Percentiles rank a stretch among this genome's conserved stretches.
Evolutionary conservation across 2,888 invertebrate species (phyloP).

Genomic region (Nemurella pictetii): DNA sequence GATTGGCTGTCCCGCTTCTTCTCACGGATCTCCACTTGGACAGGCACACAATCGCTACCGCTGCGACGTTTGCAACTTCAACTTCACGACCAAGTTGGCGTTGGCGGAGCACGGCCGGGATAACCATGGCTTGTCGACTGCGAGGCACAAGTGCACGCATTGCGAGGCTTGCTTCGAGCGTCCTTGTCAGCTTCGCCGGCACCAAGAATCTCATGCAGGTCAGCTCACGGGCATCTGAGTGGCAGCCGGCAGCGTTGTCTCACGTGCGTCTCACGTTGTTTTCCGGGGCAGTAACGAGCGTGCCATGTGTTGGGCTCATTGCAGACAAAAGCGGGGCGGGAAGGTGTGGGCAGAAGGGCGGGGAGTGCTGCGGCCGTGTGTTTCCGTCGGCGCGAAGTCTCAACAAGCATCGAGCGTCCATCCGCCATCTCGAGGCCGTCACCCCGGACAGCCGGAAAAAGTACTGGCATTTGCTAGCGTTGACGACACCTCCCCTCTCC

Average conservation of each 20-base stretch:
- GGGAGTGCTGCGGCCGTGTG: background rate
- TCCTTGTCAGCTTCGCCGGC: background rate
- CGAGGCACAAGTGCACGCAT: background rate
- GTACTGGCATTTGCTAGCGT: too few relatives aligned
- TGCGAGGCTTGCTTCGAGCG: background rate
- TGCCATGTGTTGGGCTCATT: too few relatives aligned
- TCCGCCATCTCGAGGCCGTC: background rate
- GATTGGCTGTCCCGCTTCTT: too few relatives aligned
- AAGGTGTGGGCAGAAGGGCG: background rate
- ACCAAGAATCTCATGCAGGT: background rate
- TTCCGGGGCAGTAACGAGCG: too few relatives aligned
- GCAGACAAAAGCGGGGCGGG: background rate
- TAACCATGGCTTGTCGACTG: background rate
- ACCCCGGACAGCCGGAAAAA: background rate
- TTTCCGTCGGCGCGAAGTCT: background rate
- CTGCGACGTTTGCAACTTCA: conserved; percentile 44
- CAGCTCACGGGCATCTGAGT: too few relatives aligned
- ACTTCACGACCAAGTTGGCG: conserved; percentile 47
- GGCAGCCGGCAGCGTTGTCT: too few relatives aligned
- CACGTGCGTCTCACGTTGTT: too few relatives aligned
- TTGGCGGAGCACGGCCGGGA: conserved; percentile 44
- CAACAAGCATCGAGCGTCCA: background rate
- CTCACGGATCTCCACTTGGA: background rate
- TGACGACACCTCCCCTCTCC: too few relatives aligned
- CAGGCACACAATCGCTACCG: conserved; percentile 46